Percentiles rank a stretch among this genome's conserved stretches.
These are phyloP conservation scores for Crossocerus cetratus DNA, from an alignment of 2,888 invertebrate species.

Conservation along the genomic window DNA sequence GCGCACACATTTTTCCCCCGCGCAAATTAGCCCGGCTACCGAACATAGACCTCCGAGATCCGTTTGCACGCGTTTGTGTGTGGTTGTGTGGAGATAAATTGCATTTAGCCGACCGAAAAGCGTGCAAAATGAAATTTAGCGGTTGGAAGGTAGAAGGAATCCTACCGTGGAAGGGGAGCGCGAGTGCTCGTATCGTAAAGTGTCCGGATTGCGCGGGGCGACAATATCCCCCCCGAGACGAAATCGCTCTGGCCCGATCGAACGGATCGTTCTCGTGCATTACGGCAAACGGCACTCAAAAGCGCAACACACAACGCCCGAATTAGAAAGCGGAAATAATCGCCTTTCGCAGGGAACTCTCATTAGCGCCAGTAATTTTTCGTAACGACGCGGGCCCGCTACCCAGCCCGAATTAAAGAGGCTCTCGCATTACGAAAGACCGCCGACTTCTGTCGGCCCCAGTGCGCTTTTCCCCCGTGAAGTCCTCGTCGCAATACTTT, in stretches of 20 bases:
- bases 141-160: no score
- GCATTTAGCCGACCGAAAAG: no score
- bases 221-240: no score
- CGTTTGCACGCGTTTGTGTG: no score
- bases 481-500: conserved; percentile 18
- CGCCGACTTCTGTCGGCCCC: not conserved
- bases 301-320: not conserved
- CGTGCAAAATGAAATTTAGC: no score
- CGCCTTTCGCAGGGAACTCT: conserved; percentile 2
- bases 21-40: not conserved
- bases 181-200: no score
- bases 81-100: no score
- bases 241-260: no score
- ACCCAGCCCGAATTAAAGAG: conserved; percentile 18
- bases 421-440: conserved; percentile 22
- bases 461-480: conserved; percentile 9
- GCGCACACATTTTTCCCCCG: conserved; percentile 1
- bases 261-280: no score
- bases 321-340: conserved; percentile 41
- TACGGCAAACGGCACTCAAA: not conserved
- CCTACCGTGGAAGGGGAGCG: no score
- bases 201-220: no score
- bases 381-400: not conserved
- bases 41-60: no score
- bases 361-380: conserved; percentile 23